A percentile compares a stretch with the other conserved stretches of the same genome.
Conservation (phyloP, 2,113 vertebrate species). For the Antechinus flavipes region DNA sequence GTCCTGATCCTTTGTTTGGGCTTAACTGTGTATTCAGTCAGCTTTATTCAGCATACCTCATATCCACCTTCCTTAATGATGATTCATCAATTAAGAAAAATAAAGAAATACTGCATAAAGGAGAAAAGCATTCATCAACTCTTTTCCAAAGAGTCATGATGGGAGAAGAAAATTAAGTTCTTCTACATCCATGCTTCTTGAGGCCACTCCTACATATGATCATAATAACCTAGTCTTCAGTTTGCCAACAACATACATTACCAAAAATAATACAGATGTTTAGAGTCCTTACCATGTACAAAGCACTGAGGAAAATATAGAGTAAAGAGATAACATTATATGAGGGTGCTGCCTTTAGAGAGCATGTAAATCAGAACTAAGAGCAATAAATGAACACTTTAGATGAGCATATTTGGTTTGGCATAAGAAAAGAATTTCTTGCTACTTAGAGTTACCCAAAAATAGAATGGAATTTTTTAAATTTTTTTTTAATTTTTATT, state of each 20-base stretch:
- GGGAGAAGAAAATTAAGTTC: background rate
- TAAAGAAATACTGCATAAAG: background rate
- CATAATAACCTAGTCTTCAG: background rate
- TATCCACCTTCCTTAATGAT: background rate
- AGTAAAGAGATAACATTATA: background rate
- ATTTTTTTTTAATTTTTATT: too few species aligned
- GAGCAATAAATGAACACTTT: background rate
- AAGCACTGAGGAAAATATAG: background rate
- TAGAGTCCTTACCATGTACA: background rate
- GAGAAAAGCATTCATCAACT: background rate
- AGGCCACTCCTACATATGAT: background rate
- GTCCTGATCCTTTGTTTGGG: background rate
- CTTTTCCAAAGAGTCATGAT: background rate
- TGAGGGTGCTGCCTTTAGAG: background rate
- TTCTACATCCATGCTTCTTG: background rate
- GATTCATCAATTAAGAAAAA: background rate
- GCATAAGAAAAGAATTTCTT: too few species aligned
- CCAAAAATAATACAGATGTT: background rate
- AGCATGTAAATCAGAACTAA: background rate
- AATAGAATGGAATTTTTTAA: too few species aligned
- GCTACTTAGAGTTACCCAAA: too few species aligned
- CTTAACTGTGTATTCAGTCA: background rate
- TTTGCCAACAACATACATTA: background rate
- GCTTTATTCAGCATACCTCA: background rate
- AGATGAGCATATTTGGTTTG: too few species aligned